Evolutionary conservation across 2,888 invertebrate species (phyloP).

Genomic region (Chydorus sphaericus): DNA sequence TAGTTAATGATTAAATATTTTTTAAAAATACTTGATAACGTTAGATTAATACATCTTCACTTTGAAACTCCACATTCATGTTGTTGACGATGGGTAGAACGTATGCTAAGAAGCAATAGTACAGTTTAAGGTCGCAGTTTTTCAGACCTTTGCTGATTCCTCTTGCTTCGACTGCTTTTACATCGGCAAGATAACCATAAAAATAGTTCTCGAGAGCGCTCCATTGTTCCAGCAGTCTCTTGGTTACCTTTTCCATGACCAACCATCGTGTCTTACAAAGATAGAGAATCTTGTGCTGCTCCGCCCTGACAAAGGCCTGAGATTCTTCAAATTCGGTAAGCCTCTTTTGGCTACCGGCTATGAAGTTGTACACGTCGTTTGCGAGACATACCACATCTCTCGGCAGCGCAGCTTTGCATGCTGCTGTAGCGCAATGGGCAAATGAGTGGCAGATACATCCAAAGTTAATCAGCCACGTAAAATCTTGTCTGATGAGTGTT

Average conservation of each 20-base stretch:
- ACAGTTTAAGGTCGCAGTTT: no score
- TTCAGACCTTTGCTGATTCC: no score
- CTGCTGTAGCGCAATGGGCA: background rate
- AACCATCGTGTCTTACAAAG: background rate
- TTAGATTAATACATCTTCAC: no score
- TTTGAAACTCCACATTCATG: background rate
- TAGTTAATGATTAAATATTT: no score
- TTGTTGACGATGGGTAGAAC: background rate
- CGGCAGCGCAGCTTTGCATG: background rate
- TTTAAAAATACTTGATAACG: no score
- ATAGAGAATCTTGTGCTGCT: background rate
- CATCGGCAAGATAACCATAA: no score
- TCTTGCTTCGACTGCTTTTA: no score
- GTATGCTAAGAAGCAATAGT: background rate
- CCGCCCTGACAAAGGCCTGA: background rate
- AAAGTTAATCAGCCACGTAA: background rate
- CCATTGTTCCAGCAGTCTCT: background rate
- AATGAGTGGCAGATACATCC: constrained; percentile 1
- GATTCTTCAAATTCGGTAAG: background rate
- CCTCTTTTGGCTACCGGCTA: background rate
- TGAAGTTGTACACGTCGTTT: background rate
- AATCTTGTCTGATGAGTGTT: background rate
- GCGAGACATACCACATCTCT: background rate
- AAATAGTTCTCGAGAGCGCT: background rate
- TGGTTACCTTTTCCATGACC: background rate